phyloP scores from a whole-genome alignment of 2,797 vertebrate genomes.

The Gila robusta region DNA sequence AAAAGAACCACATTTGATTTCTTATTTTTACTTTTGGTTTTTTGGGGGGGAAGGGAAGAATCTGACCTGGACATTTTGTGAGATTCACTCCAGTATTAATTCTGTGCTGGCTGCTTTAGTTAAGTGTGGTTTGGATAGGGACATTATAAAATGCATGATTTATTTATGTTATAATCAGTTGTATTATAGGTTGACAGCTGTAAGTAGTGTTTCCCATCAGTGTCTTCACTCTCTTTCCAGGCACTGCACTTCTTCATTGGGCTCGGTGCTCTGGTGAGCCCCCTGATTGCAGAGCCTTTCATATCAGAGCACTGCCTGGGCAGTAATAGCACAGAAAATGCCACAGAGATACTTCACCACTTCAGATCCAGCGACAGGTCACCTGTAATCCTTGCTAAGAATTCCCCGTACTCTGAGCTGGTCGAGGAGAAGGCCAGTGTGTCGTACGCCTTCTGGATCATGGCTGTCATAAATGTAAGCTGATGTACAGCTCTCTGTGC shows the following conservation, averaged over 20 bases:
- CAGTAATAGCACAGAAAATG: constrained; percentile 83
- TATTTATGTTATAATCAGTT: background rate
- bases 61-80: background rate
- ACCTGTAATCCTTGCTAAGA: constrained; percentile 53
- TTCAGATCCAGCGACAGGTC: constrained; percentile 79
- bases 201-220: background rate
- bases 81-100: background rate
- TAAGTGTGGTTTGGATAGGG: background rate
- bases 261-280: constrained; percentile 94
- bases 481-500: background rate
- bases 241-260: constrained; percentile 98
- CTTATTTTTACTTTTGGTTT: background rate
- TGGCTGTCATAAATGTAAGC: constrained; percentile 96
- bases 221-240: constrained; percentile 70
- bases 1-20: background rate
- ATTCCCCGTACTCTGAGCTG: constrained; percentile 35
- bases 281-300: constrained; percentile 96
- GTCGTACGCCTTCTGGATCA: constrained; percentile 98
- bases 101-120: background rate
- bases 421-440: constrained; percentile 79
- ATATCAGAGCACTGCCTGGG: constrained; percentile 81
- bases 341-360: constrained; percentile 78
- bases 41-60: no score
- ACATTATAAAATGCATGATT: background rate
- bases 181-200: background rate